phyloP scores from a whole-genome alignment of 1,140 invertebrate genomes.

The Listronotus bonariensis region DNA sequence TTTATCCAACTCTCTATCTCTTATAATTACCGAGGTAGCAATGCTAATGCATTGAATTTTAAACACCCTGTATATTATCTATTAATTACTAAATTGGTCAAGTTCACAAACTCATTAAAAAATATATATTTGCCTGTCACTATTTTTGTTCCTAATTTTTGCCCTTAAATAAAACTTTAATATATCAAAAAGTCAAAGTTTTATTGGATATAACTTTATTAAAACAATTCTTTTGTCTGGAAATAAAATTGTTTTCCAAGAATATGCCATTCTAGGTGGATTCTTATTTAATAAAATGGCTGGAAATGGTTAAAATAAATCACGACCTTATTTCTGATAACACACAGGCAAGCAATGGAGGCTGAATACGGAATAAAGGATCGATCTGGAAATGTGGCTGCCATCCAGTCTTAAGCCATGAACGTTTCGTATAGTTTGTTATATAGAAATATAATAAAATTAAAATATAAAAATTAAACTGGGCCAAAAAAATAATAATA shows the following conservation, averaged over 20 bases:
- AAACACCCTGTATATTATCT: too few species aligned
- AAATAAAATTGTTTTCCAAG: constrained; percentile 17
- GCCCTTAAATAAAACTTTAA: neutral
- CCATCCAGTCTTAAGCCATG: constrained; percentile 12
- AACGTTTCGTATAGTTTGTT: too few species aligned
- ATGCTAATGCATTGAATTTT: too few species aligned
- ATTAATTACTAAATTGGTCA: too few species aligned
- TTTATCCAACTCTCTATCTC: too few species aligned
- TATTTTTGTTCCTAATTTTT: too few species aligned
- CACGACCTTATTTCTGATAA: constrained; percentile 32
- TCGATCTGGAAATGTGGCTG: constrained; percentile 25
- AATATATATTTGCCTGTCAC: too few species aligned
- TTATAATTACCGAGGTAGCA: too few species aligned
- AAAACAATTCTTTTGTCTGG: constrained; percentile 18
- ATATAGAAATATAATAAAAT: too few species aligned
- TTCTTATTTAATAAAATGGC: constrained; percentile 34
- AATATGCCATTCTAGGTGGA: constrained; percentile 19
- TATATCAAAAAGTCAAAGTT: constrained; percentile 12
- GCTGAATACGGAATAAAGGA: constrained; percentile 22
- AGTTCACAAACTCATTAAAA: too few species aligned
- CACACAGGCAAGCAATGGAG: constrained; percentile 25
- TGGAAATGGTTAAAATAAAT: constrained; percentile 33
- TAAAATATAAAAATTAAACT: too few species aligned
- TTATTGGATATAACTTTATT: constrained; percentile 23
- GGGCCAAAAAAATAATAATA: too few species aligned